Base-by-base conservation (phyloP, 2,797 vertebrate species). In the Limosa lapponica region DNA sequence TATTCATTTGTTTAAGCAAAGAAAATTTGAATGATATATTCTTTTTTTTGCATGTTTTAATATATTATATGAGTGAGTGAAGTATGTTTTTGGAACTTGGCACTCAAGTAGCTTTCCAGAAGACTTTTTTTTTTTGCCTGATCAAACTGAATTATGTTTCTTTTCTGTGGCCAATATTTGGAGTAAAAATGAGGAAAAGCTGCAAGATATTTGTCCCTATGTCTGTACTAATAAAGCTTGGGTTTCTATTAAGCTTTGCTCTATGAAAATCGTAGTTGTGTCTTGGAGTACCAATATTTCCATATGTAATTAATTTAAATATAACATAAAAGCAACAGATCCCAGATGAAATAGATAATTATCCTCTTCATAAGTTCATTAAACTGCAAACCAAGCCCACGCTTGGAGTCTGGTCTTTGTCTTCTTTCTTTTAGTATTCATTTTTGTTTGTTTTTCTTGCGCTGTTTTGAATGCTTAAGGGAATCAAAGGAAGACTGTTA, bases 271-370 rank as follows among this genome's bases (percentile, higher is more conserved):
- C 72, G 90, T 51, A 89, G 52, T 43, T 66, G 2, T 95, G 77
- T 96, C 88, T 97, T 90, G 85, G n/a, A 91, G 27, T 89, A 93
- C 36, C 70, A 95, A 49, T 95, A 96, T 96, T 97, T 97, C 85
- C 84, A 94, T 83, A 85, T 87, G 58, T 93, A 97, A 96, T 98
- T 97, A 96, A 97, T 97, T 97, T 93, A 96, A 97, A 93, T 96
- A 81, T 82, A 97, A 86, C n/a, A 91, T 93, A 90, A 97, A 97
- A 96, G 41, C 80, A 96, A 59, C 41, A 94, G 90, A 74, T 16
- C 52, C n/a, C 84, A 91, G 65, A 96, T 93, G 77, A 97, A 97
- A 97, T 83, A 94, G 75, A 74, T 82, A 94, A 93, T 92, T 96
- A 96, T 88, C 91, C 51, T 92, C 55, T 78, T 93, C 71, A 73